Base-by-base conservation (phyloP, 2,113 vertebrate genomes). In the Balaeniceps rex region DNA sequence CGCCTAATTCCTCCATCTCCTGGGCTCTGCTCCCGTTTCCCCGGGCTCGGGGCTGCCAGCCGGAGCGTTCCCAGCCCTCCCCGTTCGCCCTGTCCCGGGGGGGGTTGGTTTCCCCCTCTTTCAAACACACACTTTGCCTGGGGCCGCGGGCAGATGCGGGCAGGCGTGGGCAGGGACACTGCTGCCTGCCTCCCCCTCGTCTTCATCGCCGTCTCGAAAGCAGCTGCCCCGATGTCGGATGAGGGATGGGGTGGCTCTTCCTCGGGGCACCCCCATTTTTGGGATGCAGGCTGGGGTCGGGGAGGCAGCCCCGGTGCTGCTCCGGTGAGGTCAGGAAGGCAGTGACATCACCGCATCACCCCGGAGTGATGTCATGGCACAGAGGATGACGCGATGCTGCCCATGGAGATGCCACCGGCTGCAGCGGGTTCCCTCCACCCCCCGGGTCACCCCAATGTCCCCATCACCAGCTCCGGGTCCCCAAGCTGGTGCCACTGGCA, bases 401-500 rank as follows among this genome's bases (percentile, higher is more conserved):
- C 26, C 5, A 6, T 16, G 57, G 47, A 33, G 58, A 54, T 36
- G 26, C 33, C 31, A 25, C 55, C 16, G 2, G 19, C 38, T 55
- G 38, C 65, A 33, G 23, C 8, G 10, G 31, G 24, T 71, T 61
- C 42, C 24, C 23, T 58, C 61, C 23, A 16, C n/a, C n/a, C 44
- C 15, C 18, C 1, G 0, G n/a, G 52, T n/a, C 61, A 66, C n/a
- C 33, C 31, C 63, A 21, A 16, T 36, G 36, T 44, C 54, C 52
- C 44, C 63, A 36, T 12, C 60, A 49, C 28, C 49, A 46, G 40
- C 60, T 40, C 51, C 19, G 21, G 9, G 44, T 40, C 42, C 52
- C n/a, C 61, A 29, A 4, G 10, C 24, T 0, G 4, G 29, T 24
- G 42, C 31, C 1, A 2, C 42, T 31, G n/a, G 23, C 25, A 9